Evolutionary conservation across 2,888 invertebrate species (phyloP), one percentile per base, ranked within the genome.

Genomic region (Eurois occulta): DNA sequence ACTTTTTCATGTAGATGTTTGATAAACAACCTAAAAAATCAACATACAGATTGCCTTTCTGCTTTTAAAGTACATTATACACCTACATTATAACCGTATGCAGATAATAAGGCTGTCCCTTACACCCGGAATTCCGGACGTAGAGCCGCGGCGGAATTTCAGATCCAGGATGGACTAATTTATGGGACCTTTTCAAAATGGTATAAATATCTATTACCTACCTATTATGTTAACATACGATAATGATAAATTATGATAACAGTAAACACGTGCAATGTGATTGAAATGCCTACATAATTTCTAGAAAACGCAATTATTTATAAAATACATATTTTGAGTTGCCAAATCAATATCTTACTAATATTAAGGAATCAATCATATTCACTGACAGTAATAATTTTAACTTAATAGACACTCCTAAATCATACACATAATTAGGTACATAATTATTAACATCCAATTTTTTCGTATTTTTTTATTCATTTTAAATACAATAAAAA

Each of bases 1-100:
- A 65, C 18, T 79, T 80, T 78, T 32, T 24, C 16, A 78, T 71
- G 72, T 16, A 41, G 62, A 78, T 69, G 18, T 66, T 66, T 66
- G 35, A 72, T 46, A 68, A 21, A 46, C 32, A 68, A 64, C 67
- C 60, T 67, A 41, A 41, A n/a, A 3, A 75, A 75, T 74, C 46
- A 48, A 66, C 58, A 74, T 48, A 69, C 16, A 66, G 28, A 69
- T 65, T 43, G 10, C 41, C n/a, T 70, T 60, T 11, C 28, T 69
- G 66, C 8, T 43, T 78, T 21, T 32, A n/a, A n/a, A 78, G n/a
- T 62, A n/a, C n/a, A n/a, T n/a, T n/a, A n/a, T n/a, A n/a, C n/a
- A n/a, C 2, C n/a, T 35, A 35, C n/a, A 41, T 62, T 41, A 35
- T 67, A 71, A 41, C 43, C 55, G 55, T 58, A 83, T 52, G 48